Evolutionary conservation across 2,113 vertebrate genomes (phyloP), one percentile per base, ranked within the genome.

Genomic region (Gila orcuttii): DNA sequence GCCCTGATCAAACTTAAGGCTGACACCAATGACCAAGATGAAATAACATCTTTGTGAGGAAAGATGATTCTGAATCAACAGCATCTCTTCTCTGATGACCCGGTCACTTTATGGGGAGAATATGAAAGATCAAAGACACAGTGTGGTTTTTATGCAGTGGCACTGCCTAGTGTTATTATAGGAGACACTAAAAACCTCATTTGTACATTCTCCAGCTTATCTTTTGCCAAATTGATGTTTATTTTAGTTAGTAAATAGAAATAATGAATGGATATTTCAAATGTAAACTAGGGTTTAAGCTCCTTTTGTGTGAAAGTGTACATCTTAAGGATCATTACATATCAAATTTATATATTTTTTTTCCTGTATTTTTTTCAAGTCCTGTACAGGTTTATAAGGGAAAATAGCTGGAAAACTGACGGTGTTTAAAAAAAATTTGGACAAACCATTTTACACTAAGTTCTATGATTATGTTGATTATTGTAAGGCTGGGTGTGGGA

Each of bases 1-100:
- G 95, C 94, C 39, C 93, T 96, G 60, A 94, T 94, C 81, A 96
- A 96, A 90, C 93, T 96, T 12, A 96, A 95, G 85, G 94, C 94
- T 0, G 92, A 93, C 84, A 91, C 92, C 0, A 86, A 83, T 0
- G 94, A 90, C 42, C 91, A 95, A 6, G 95, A 95, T 4, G 93
- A 94, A 1, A 92, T 93, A 75, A 91, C 93, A 17, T 88, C 84
- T 9, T 74, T 42, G 31, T 83, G 23, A 83, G 66, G 31, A 82
- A 77, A 39, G 71, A 62, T 36, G 23, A 0, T 2, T 5, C 31
- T 62, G 11, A 28, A 8, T 57, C 21, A 77, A 31, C 55, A 9
- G 11, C 42, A 6, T 47, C 23, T 28, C 45, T 50, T 13, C 73
- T 28, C 45, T 28, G 45, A 50, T 11, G n/a, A 76, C 74, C 23